These are phyloP conservation scores for Nomada hirtipes DNA, from an alignment of 2,888 invertebrate genomes.

Conservation along the genomic window DNA sequence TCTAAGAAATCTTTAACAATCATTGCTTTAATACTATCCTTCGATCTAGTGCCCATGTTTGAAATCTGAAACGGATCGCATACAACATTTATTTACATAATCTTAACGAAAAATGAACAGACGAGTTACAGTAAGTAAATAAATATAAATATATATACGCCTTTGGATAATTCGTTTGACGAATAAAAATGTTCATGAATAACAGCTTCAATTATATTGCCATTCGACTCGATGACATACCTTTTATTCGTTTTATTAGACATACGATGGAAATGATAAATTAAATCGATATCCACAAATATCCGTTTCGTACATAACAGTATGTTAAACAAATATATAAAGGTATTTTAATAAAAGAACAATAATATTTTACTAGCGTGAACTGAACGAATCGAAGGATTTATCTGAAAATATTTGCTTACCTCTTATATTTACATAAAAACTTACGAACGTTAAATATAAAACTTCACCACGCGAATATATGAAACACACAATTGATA, in stretches of 20 bases:
- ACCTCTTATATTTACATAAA: slow-evolving; percentile 13
- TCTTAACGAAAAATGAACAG: too few relatives aligned
- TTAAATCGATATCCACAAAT: not conserved
- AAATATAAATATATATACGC: too few relatives aligned
- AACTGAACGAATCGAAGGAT: not conserved
- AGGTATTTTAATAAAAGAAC: not conserved
- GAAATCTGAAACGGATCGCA: slow-evolving; percentile 22
- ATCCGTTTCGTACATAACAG: not conserved
- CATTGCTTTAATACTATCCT: slow-evolving; percentile 63
- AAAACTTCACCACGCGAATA: not conserved
- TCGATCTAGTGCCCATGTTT: slow-evolving; percentile 68
- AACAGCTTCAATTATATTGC: not conserved
- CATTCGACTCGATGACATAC: not conserved
- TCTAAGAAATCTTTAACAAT: slow-evolving; percentile 64
- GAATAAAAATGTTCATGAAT: not conserved
- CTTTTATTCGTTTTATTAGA: not conserved
- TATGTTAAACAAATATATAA: not conserved
- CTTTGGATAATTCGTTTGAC: too few relatives aligned
- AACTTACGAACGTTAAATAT: slow-evolving; percentile 8
- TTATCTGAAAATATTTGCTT: not conserved
- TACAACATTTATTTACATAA: too few relatives aligned
- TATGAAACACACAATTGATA: slow-evolving; percentile 12
- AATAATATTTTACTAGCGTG: not conserved
- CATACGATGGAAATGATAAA: not conserved
- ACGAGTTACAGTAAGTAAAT: too few relatives aligned